A percentile compares a stretch with the other conserved stretches of the same genome.
These are phyloP conservation scores for Isotomurus palustris DNA, from an alignment of 2,888 invertebrate genomes.

Conservation along the genomic window DNA sequence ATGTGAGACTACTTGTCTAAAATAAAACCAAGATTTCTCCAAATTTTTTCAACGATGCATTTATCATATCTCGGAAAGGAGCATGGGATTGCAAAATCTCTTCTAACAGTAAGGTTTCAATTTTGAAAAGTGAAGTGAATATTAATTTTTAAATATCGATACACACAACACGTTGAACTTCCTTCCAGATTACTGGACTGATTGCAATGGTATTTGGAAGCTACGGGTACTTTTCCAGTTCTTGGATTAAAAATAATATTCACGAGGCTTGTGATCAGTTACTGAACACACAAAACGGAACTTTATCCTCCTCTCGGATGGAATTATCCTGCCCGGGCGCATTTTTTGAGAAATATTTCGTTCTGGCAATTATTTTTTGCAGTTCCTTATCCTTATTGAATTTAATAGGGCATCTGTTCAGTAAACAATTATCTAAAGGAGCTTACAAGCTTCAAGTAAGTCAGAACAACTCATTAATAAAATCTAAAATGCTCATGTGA, in stretches of 20 bases:
- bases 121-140: background rate
- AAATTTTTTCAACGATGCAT: no score
- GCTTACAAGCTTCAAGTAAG: slow-evolving; percentile 2
- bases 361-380: background rate
- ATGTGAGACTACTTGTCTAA: no score
- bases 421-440: background rate
- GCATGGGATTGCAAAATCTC: background rate
- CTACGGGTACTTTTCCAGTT: background rate
- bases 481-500: no score
- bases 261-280: slow-evolving; percentile 3
- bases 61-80: slow-evolving; percentile 1
- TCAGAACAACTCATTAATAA: no score
- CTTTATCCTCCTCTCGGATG: no score
- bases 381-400: background rate
- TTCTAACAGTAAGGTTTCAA: background rate
- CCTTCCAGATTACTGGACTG: background rate
- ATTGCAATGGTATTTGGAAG: background rate
- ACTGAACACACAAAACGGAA: no score
- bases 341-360: background rate
- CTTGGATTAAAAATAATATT: slow-evolving; percentile 6
- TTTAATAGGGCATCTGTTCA: slow-evolving; percentile 1
- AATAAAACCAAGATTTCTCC: no score
- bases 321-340: background rate
- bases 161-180: background rate
- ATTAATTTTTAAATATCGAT: background rate